Conservation (phyloP, 2,113 vertebrate species). For the Silurus meridionalis region DNA sequence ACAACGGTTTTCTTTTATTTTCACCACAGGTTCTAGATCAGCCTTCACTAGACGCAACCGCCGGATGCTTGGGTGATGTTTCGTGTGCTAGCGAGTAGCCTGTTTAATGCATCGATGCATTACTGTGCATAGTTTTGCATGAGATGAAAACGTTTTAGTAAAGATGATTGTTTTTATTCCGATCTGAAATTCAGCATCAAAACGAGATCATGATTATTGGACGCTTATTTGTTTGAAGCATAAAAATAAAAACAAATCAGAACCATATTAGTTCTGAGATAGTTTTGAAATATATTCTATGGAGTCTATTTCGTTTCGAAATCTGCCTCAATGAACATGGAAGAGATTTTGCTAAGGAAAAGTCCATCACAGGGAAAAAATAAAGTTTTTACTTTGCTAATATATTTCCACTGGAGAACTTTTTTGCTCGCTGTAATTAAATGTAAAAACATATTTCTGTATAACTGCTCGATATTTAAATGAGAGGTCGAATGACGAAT, state of each 20-base stretch:
- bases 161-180: constrained; percentile 61
- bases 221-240: constrained; percentile 60
- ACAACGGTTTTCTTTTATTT: constrained; percentile 54
- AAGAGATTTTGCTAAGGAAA: constrained; percentile 66
- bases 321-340: constrained; percentile 55
- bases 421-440: constrained; percentile 54
- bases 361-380: constrained; percentile 62
- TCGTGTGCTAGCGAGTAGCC: constrained; percentile 67
- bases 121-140: constrained; percentile 73
- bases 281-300: constrained; percentile 67
- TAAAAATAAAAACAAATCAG: constrained; percentile 47
- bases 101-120: constrained; percentile 66
- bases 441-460: constrained; percentile 40
- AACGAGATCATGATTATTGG: constrained; percentile 48
- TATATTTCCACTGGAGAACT: constrained; percentile 50
- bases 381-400: constrained; percentile 38
- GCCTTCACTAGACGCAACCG: constrained; percentile 58
- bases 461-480: constrained; percentile 46
- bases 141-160: constrained; percentile 65
- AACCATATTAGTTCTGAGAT: constrained; percentile 54
- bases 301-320: constrained; percentile 60
- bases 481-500: constrained; percentile 30
- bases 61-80: constrained; percentile 63
- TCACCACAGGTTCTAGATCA: constrained; percentile 55
- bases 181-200: constrained; percentile 54